Percentiles rank a stretch among this genome's conserved stretches.
These are phyloP conservation scores for Caenorhabditis sp. DNA, from an alignment of 2,888 invertebrate genomes.

Conservation along the genomic window DNA sequence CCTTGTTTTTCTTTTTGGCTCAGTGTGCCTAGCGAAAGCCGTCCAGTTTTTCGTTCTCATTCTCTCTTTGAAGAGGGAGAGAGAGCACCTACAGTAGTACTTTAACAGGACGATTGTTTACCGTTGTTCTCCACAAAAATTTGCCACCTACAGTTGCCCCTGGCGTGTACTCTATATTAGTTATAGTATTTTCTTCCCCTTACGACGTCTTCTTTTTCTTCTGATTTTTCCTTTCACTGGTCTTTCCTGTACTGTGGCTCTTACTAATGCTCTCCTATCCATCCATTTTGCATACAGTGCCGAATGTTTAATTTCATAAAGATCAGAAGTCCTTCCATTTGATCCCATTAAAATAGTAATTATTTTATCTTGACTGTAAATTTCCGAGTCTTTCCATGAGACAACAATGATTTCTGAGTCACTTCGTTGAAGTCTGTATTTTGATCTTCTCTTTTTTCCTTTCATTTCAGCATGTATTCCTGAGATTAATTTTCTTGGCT, in stretches of 20 bases:
- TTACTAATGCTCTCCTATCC: neutral
- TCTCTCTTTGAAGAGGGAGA: conserved; percentile 14
- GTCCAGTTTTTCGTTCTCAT: conserved; percentile 51
- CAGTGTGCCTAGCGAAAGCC: conserved; percentile 39
- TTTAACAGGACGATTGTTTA: conserved; percentile 69
- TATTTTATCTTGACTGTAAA: no score
- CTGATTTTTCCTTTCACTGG: neutral
- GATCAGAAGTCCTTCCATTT: no score
- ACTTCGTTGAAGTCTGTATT: neutral
- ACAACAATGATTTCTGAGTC: no score
- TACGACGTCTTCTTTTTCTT: conserved; percentile 26
- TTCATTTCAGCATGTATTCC: conserved; percentile 17
- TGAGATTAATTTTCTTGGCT: conserved; percentile 44
- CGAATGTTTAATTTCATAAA: no score
- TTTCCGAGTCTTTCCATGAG: no score
- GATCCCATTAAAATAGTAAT: no score
- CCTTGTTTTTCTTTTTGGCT: conserved; percentile 53
- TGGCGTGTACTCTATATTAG: conserved; percentile 56
- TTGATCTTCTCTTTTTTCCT: conserved; percentile 13
- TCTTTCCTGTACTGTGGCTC: neutral
- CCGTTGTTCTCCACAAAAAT: conserved; percentile 58
- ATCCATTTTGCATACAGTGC: conserved; percentile 5
- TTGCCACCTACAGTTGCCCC: conserved; percentile 54
- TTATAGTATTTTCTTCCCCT: conserved; percentile 18
- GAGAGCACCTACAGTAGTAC: conserved; percentile 68